phyloP scores from a whole-genome alignment of 53 echinoderm and acorn worm species.

The Paelopatides confundens region DNA sequence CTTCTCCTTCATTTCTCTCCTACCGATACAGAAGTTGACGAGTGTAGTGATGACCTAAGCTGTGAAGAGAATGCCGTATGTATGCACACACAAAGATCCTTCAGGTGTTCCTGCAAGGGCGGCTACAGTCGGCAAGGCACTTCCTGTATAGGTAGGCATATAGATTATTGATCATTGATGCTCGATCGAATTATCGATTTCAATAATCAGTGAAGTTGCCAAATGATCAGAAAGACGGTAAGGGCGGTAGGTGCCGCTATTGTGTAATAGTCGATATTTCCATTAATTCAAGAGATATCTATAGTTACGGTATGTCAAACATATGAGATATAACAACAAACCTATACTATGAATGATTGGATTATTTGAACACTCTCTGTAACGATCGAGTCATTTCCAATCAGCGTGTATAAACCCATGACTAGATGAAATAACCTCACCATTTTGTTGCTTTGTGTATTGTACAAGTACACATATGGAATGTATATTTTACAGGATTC shows the following conservation, averaged over 20 bases:
- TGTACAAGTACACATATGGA: too few relatives aligned
- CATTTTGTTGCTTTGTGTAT: too few relatives aligned
- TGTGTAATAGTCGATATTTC: not conserved
- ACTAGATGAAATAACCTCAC: too few relatives aligned
- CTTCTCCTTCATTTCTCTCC: slow-evolving; percentile 22
- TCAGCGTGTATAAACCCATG: too few relatives aligned
- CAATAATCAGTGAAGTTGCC: not conserved
- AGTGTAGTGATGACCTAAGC: slow-evolving; percentile 90
- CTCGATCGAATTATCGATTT: not conserved
- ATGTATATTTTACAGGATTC: too few relatives aligned
- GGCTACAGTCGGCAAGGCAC: slow-evolving; percentile 86
- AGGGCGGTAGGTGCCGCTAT: not conserved
- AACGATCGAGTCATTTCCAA: too few relatives aligned
- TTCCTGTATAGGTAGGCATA: slow-evolving; percentile 84
- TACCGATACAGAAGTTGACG: slow-evolving; percentile 74
- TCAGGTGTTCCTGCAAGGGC: slow-evolving; percentile 87
- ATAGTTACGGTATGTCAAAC: too few relatives aligned
- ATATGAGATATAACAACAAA: too few relatives aligned
- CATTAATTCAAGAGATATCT: too few relatives aligned
- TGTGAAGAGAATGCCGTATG: slow-evolving; percentile 93
- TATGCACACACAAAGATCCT: slow-evolving; percentile 81
- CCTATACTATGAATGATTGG: too few relatives aligned
- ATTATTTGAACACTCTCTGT: too few relatives aligned
- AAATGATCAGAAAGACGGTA: not conserved
- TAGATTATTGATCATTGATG: too few relatives aligned